Base-by-base conservation (phyloP, 2,113 vertebrate species). In the Gobius niger region DNA sequence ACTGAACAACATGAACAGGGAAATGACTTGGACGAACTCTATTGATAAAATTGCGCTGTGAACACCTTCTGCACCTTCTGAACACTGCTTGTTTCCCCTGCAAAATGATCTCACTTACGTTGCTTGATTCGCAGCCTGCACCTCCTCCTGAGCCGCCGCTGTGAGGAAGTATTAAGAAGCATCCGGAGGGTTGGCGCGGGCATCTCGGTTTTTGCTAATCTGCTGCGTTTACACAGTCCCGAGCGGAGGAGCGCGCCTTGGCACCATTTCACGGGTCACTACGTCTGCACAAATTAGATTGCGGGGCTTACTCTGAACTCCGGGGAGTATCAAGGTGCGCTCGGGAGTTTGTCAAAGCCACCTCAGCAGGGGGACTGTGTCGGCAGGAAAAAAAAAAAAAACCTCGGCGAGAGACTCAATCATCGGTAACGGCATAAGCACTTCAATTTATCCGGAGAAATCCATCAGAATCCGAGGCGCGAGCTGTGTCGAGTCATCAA, bases 201-300 rank as follows among this genome's bases (percentile, higher is more conserved):
- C 86, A 72, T 78, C 85, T 85, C 87, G 87, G 89, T 84, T 83
- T 84, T 83, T 86, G 82, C 84, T 87, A 87, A 86, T 90, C 82
- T 87, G 80, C 76, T 81, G 81, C 80, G 91, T 91, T 89, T 87
- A 85, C 85, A 91, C 86, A 82, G 63, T 68, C 80, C 83, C 54
- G 70, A 86, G 79, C 77, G 81, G 82, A 82, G 81, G 80, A 87
- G 76, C 86, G 82, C 49, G 75, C 59, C 70, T 81, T 85, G 84
- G 85, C 87, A 89, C 85, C 81, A 91, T 92, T 91, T 92, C 90
- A 91, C 69, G 89, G 90, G 89, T 92, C 90, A 89, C 82, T 88
- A 82, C 88, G 84, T 85, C 87, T 85, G 84, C 76, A 90, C 78
- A 89, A 91, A 92, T 90, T 87, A 85, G 81, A 91, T 89, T 90